Base-by-base conservation (phyloP, 37 sponge, comb jelly and placozoan genomes). In the Beroe ovata region DNA sequence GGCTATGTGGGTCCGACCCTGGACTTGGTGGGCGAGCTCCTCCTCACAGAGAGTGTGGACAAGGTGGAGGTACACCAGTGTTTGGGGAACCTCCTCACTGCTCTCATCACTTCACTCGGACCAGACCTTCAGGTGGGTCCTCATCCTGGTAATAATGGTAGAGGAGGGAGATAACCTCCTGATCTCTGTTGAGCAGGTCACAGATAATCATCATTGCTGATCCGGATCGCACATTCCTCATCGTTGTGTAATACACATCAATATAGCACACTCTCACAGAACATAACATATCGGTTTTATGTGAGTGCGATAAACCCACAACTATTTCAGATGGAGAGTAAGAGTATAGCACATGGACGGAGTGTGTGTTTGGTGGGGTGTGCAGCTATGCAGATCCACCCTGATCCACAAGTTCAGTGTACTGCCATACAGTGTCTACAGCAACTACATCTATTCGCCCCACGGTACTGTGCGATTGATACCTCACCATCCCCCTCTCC, bases 401-500 rank as follows among this genome's bases (percentile, higher is more conserved):
- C 94, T 0, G 95, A 97, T 36, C 72, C 95, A 37, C 89, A 94
- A 34, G 99, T 97, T 19, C 93, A 93, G 59, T 90, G 92, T 0
- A 89, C 93, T 26, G 96, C 95, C 32, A 94, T 97, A 39, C 88
- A 90, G 32, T 95, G 95, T 59, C 90, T 95, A 21, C 99, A 97
- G 42, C 96, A 97, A 41, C 91, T 95, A 0, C 99, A 95, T 88
- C 91, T 97, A 59, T 97, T 94, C 92, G 94, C 96, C n/a, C 95
- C 99, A 0, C 60, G 91, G 89, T 92, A 90, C 71, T 33, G 8
- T 36, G 21, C 36, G n/a, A n/a, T n/a, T n/a, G n/a, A n/a, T n/a
- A n/a, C n/a, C n/a, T n/a, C n/a, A 58, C 11, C 18, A 19, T 58
- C 16, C 59, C 18, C 59, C 59, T 58, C 59, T 18, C 59, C 59